Evolutionary conservation across 2,888 invertebrate species (phyloP).

Genomic region (Dicroscelio sp.): DNA sequence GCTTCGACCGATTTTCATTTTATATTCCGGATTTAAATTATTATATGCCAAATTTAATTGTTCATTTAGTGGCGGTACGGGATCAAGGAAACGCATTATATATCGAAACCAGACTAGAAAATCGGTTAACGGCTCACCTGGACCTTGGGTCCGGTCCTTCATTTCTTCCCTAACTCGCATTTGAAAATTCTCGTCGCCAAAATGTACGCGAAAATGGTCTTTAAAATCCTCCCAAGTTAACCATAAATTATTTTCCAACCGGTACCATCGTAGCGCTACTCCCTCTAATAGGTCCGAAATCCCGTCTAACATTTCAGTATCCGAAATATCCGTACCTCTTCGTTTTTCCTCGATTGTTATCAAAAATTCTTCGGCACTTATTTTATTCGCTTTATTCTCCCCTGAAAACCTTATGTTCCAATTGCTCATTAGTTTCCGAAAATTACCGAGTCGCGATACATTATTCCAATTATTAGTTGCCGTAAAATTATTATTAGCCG

Average conservation of each 20-base stretch:
- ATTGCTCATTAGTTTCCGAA: not conserved
- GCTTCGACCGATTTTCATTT: not conserved
- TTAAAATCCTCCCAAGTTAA: constrained; percentile 17
- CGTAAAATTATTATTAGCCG: too few species aligned
- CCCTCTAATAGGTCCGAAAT: constrained; percentile 17
- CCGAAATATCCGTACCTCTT: not conserved
- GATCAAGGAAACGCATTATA: constrained; percentile 27
- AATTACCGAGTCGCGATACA: not conserved
- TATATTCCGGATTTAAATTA: constrained; percentile 40
- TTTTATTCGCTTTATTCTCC: not conserved
- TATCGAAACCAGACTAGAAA: constrained; percentile 33
- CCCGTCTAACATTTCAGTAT: not conserved
- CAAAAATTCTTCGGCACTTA: constrained; percentile 31
- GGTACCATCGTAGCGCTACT: constrained; percentile 25
- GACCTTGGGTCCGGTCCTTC: constrained; percentile 7
- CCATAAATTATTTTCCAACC: constrained; percentile 8
- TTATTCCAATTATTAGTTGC: too few species aligned
- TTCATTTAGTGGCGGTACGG: not conserved
- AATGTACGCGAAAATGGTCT: constrained; percentile 28
- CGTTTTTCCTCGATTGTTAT: not conserved
- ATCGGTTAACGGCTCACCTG: not conserved
- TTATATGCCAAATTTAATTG: constrained; percentile 35
- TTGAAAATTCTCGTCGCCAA: constrained; percentile 49
- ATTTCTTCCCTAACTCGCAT: constrained; percentile 1
- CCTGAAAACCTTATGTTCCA: not conserved